Percentiles rank a stretch among this genome's conserved stretches.
Evolutionary conservation across 2,113 vertebrate species (phyloP).

Genomic region (Myrmophylax atrothorax): DNA sequence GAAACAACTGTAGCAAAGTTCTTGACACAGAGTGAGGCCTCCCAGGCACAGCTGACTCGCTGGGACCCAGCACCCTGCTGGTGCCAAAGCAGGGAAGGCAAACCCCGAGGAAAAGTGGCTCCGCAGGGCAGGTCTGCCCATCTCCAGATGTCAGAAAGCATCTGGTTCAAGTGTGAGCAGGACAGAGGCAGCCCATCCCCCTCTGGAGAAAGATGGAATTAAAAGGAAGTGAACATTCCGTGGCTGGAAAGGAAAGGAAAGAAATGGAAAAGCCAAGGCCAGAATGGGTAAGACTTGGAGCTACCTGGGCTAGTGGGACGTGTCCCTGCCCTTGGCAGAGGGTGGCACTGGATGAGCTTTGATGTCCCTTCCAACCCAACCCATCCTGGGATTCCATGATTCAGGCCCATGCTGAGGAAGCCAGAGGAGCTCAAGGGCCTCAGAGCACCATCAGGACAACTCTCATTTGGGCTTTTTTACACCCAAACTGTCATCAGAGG

Average conservation of each 20-base stretch:
- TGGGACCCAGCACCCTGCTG: neutral
- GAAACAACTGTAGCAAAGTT: constrained; percentile 27
- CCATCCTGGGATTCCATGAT: neutral
- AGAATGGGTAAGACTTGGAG: neutral
- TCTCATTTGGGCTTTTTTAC: neutral
- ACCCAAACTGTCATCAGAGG: neutral
- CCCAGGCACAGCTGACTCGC: neutral
- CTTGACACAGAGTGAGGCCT: neutral
- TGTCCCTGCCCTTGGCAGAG: neutral
- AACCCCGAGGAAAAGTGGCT: neutral
- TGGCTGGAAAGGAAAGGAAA: neutral
- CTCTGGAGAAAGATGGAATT: accelerated
- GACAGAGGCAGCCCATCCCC: neutral
- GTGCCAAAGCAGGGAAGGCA: neutral
- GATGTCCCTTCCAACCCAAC: neutral
- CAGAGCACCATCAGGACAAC: neutral
- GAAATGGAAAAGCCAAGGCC: neutral
- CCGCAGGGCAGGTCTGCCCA: accelerated
- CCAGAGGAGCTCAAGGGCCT: neutral
- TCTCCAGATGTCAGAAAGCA: neutral
- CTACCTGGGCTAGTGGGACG: neutral
- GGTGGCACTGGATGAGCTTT: neutral
- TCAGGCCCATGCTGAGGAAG: neutral
- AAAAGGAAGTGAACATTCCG: accelerated
- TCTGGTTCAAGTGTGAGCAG: neutral